Conservation (phyloP, 1,140 invertebrate genomes). For the Drosophila prosaltans region DNA sequence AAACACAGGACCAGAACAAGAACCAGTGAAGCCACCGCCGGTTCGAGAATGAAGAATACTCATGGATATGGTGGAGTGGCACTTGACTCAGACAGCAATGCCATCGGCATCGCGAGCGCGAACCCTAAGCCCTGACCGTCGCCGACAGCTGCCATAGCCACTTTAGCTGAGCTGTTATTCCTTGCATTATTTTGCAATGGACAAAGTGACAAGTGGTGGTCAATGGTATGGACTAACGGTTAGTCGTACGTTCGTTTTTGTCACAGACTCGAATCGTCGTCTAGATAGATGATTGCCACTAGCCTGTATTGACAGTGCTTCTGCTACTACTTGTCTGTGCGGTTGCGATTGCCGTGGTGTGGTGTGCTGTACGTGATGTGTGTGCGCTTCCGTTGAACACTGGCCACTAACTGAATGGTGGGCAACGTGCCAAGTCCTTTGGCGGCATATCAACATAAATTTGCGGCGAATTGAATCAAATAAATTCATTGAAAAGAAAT, state of each 20-base stretch:
- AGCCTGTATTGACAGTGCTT: conserved; percentile 33
- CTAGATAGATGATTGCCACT: too few relatives aligned
- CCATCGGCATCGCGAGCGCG: background rate
- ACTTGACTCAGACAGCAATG: conserved; percentile 46
- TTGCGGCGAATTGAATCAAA: conserved; percentile 47
- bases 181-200: conserved; percentile 22
- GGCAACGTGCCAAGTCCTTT: conserved; percentile 55
- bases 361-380: conserved; percentile 24
- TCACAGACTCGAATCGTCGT: background rate
- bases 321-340: conserved; percentile 21
- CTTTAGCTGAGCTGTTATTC: conserved; percentile 36
- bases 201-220: conserved; percentile 61
- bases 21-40: conserved; percentile 18
- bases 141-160: conserved; percentile 67
- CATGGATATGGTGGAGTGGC: conserved; percentile 27
- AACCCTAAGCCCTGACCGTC: conserved; percentile 4
- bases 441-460: conserved; percentile 52
- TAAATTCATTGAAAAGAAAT: conserved; percentile 13
- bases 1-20: background rate
- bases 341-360: conserved; percentile 11
- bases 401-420: conserved; percentile 63
- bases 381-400: conserved; percentile 41
- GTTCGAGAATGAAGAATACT: background rate
- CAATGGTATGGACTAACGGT: background rate
- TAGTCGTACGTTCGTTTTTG: background rate